Evolutionary conservation across 2,797 vertebrate species (phyloP).

Genomic region (Pseudotriccus pelzelni): DNA sequence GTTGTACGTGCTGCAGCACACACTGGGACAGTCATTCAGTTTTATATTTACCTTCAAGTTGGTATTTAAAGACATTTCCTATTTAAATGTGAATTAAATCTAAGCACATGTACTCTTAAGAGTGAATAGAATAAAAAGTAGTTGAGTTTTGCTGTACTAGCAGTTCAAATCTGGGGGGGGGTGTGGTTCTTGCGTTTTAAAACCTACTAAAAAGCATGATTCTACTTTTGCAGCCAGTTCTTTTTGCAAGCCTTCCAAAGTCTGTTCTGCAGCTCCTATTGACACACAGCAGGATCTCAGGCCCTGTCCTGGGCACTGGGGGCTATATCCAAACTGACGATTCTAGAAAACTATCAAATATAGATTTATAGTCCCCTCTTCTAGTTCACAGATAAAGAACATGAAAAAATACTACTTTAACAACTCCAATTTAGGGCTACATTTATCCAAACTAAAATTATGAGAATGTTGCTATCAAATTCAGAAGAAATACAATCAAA

Average conservation of each 20-base stretch:
- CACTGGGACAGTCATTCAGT: background rate
- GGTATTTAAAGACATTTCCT: background rate
- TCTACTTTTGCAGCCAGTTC: background rate
- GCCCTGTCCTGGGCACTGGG: background rate
- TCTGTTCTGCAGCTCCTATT: background rate
- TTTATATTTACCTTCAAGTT: background rate
- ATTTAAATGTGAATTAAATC: background rate
- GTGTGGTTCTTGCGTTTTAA: background rate
- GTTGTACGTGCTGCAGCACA: background rate
- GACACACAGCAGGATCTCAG: background rate
- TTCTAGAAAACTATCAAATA: background rate
- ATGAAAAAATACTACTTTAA: background rate
- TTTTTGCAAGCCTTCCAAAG: background rate
- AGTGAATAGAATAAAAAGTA: background rate
- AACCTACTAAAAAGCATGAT: background rate
- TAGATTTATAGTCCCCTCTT: background rate
- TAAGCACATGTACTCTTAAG: background rate
- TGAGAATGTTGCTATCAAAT: background rate
- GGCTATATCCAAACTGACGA: background rate
- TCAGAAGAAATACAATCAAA: background rate
- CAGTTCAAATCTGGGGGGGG: accelerated
- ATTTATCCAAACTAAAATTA: background rate
- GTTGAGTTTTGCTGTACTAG: background rate
- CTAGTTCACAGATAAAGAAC: background rate
- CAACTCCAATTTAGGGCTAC: background rate